Evolutionary conservation across 2,888 invertebrate genomes (phyloP), one percentile per base, ranked within the genome.

Genomic region (Lycaena phlaeas): DNA sequence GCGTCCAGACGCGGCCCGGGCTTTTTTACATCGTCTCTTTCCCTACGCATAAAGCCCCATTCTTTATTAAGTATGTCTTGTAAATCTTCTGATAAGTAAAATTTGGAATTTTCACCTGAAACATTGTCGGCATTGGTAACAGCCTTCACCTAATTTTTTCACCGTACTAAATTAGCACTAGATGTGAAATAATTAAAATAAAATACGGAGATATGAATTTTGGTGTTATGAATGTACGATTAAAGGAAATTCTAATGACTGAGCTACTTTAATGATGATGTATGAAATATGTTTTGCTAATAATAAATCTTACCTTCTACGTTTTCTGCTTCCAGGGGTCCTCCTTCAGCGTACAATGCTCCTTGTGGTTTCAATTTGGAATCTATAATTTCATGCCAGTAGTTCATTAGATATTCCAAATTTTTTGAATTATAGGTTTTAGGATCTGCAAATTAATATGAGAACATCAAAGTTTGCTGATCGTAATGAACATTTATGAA

Each of bases 1-100:
- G 89, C 87, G 61, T 90, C 88, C 74, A 91, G 90, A 44, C 89
- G 89, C 37, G 96, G 96, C 43, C 96, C 96, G n/a, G 96, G 96
- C 81, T 96, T 96, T 84, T 96, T 96, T 38, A 96, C 96, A 78
- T 96, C 96, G 51, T 95, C 87, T 60, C 96, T 87, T 85, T 96
- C 96, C 57, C 92, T 91, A 59, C 96, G 88, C 57, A 93, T 92
- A 84, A 96, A 96, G 48, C 92, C 94, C 75, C 89, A 85, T 79
- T 89, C 89, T 63, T 85, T 87, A 67, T 88, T 87, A 64, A 90
- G 68, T 51, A 88, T 77, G 62, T 87, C 87, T 63, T 86, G 86
- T 50, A 89, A 78, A 59, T 87, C 86, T 60, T 71, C 76, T 58
- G 70, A 57, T 43, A 57, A 70, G 73, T 69, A 71, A 67, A 76